Percentiles rank a stretch among this genome's conserved stretches.
Evolutionary conservation across 2,888 invertebrate genomes (phyloP).

Genomic region (Ceriagrion tenellum): DNA sequence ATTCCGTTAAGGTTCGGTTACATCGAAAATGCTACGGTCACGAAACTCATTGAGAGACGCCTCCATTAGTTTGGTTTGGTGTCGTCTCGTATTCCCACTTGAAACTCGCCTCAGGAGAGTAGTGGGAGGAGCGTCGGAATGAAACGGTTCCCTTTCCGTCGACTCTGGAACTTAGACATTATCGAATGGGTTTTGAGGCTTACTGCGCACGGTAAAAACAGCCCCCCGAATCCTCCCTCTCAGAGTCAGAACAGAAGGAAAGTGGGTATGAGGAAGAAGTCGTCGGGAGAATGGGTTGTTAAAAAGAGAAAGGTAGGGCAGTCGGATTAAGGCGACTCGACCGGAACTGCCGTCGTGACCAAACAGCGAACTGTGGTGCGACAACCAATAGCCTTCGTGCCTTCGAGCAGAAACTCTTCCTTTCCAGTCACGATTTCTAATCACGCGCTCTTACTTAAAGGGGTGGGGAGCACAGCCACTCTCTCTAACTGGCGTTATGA

Average conservation of each 20-base stretch:
- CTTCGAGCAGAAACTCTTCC: not conserved
- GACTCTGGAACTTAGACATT: not conserved
- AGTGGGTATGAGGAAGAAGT: not conserved
- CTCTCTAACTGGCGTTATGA: not conserved
- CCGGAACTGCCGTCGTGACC: not conserved
- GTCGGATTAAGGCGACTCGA: not conserved
- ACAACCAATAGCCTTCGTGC: not conserved
- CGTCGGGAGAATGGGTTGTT: not conserved
- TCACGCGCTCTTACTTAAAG: not conserved
- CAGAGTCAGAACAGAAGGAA: not conserved
- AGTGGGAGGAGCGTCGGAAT: not conserved
- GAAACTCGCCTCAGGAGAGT: not conserved
- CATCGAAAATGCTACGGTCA: too few relatives aligned
- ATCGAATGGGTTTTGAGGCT: not conserved
- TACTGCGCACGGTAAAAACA: not conserved
- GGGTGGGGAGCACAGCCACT: not conserved
- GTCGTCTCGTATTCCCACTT: not conserved
- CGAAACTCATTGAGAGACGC: too few relatives aligned
- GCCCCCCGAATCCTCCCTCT: not conserved
- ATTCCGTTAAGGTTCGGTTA: too few relatives aligned
- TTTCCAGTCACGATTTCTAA: conserved; percentile 20
- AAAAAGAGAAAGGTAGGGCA: conserved; percentile 1
- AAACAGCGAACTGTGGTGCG: not conserved
- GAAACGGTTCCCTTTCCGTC: not conserved
- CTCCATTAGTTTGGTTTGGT: too few relatives aligned